These are phyloP conservation scores for Stigmatopora argus DNA, from an alignment of 2,113 vertebrate genomes.

Conservation along the genomic window DNA sequence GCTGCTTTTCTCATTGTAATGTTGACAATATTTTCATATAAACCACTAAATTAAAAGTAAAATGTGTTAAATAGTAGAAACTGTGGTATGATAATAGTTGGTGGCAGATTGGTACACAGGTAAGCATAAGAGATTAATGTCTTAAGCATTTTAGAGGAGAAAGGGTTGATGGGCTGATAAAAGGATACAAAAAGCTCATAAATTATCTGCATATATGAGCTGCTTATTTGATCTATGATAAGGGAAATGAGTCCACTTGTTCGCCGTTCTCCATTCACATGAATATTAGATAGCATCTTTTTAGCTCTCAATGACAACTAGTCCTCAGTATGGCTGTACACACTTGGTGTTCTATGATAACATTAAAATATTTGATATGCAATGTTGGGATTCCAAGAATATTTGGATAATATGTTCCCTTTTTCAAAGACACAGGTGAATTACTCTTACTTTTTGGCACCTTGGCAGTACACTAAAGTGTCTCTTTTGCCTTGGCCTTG, in stretches of 20 bases:
- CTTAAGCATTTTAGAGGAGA: conserved; percentile 58
- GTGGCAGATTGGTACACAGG: conserved; percentile 31
- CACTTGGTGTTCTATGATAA: conserved; percentile 34
- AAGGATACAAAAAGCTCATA: conserved; percentile 60
- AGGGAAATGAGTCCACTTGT: conserved; percentile 60
- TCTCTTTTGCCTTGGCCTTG: conserved; percentile 40
- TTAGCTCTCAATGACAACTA: conserved; percentile 57
- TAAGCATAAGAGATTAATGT: conserved; percentile 60
- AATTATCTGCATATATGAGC: conserved; percentile 64
- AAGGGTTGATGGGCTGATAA: conserved; percentile 58
- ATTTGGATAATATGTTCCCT: conserved; percentile 29
- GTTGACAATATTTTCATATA: neutral
- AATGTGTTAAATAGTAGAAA: neutral
- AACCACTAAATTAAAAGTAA: neutral
- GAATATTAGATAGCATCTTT: conserved; percentile 56
- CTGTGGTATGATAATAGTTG: conserved; percentile 34
- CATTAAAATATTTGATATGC: conserved; percentile 55
- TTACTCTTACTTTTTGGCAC: neutral
- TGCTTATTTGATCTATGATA: conserved; percentile 69
- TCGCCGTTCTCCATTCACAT: conserved; percentile 40
- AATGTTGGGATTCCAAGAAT: conserved; percentile 38
- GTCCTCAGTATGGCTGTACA: conserved; percentile 48
- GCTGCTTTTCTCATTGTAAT: neutral
- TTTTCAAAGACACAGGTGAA: conserved; percentile 13
- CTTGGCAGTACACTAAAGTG: conserved; percentile 10